These are phyloP conservation scores for Alentia gelatinosa DNA, from an alignment of 2,888 invertebrate species.

Conservation along the genomic window DNA sequence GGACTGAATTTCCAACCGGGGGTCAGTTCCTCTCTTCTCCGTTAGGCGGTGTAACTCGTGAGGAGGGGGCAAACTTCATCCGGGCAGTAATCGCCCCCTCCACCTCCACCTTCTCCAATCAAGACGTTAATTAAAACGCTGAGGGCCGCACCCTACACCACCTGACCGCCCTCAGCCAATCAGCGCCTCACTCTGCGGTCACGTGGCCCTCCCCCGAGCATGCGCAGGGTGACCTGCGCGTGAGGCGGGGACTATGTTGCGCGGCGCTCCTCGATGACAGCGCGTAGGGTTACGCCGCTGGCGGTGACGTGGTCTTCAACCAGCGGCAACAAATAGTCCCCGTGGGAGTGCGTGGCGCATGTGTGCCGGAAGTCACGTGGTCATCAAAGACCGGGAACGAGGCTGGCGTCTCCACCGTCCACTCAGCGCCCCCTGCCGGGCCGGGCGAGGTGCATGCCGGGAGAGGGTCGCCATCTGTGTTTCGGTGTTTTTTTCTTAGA, in stretches of 20 bases:
- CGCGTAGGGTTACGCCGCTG: conserved; percentile 12
- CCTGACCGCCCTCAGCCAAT: neutral
- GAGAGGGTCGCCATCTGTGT: too few relatives aligned
- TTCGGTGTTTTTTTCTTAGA: too few relatives aligned
- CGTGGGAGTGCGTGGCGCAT: too few relatives aligned
- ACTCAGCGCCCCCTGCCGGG: too few relatives aligned
- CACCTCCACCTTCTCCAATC: neutral
- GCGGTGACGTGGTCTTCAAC: neutral
- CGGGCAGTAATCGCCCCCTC: neutral
- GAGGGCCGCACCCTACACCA: neutral
- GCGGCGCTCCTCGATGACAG: neutral
- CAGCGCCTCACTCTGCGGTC: neutral
- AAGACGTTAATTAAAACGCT: neutral
- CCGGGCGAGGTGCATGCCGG: neutral
- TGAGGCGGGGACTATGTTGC: neutral
- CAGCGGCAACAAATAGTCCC: conserved; percentile 32
- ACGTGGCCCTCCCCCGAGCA: conserved; percentile 2
- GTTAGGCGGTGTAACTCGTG: too few relatives aligned
- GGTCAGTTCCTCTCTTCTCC: too few relatives aligned
- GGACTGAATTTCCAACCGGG: too few relatives aligned
- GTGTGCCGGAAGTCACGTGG: too few relatives aligned
- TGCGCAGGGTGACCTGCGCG: neutral
- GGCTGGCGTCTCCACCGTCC: too few relatives aligned
- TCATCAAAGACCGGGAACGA: neutral
- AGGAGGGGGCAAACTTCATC: too few relatives aligned